A percentile compares a stretch with the other conserved stretches of the same genome.
Evolutionary conservation across 2,797 vertebrate species (phyloP).

Genomic region (Darevskia mixta): DNA sequence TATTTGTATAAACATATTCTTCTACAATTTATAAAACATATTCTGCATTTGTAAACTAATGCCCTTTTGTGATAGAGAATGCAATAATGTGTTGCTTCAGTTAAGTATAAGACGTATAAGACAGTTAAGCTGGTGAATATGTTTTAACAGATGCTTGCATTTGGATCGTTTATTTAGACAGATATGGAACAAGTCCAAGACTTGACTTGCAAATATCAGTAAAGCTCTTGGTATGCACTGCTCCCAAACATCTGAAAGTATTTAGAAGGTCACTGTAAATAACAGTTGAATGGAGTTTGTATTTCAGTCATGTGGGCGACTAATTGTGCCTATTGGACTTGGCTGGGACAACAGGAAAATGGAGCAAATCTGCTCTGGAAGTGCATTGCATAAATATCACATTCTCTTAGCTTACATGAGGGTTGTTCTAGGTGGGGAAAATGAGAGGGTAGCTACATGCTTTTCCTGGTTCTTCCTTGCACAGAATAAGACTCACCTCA

Average conservation of each 20-base stretch:
- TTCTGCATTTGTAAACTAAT: not conserved
- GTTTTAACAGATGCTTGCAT: not conserved
- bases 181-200: not conserved
- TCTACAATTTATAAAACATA: slow-evolving; percentile 15
- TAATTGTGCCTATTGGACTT: not conserved
- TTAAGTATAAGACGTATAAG: too few relatives aligned
- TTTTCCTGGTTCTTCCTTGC: not conserved
- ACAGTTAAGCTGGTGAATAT: not conserved
- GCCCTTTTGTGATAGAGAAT: not conserved
- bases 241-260: not conserved
- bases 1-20: not conserved
- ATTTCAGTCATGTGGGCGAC: not conserved
- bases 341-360: not conserved
- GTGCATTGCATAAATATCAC: not conserved
- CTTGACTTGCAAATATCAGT: slow-evolving; percentile 1
- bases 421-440: not conserved
- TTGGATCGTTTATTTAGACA: not conserved
- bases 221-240: not conserved
- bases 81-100: not conserved
- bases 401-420: not conserved
- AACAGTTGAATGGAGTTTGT: not conserved
- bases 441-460: not conserved
- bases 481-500: not conserved
- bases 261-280: not conserved
- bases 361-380: not conserved